phyloP scores from a whole-genome alignment of 2,113 vertebrate species.

The Cathartes aura region DNA sequence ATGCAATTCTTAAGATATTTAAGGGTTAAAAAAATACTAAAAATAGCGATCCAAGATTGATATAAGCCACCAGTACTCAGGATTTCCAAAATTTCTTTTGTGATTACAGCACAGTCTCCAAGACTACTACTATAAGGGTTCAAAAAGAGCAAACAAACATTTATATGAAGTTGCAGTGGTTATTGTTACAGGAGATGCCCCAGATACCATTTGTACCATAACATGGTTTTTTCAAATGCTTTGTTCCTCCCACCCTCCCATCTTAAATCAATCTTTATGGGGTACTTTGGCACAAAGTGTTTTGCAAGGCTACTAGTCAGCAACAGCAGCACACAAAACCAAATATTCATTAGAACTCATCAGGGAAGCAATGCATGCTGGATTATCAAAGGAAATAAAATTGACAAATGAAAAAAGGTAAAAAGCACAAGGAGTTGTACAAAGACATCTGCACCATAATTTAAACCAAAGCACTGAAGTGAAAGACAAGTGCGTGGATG shows the following conservation, averaged over 20 bases:
- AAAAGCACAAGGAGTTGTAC: background rate
- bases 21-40: background rate
- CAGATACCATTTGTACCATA: background rate
- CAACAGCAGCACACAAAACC: background rate
- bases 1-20: background rate
- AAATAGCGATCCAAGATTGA: background rate
- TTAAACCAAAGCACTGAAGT: background rate
- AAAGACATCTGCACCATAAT: background rate
- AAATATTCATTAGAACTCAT: background rate
- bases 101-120: background rate
- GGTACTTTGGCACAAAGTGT: background rate
- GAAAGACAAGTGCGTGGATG: background rate
- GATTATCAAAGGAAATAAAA: background rate
- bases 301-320: background rate
- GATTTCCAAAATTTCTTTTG: background rate
- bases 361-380: background rate
- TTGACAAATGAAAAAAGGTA: background rate
- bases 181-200: background rate
- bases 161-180: background rate
- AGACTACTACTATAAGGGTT: background rate
- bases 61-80: background rate
- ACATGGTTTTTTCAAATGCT: background rate
- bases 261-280: background rate
- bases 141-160: background rate
- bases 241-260: background rate